Percentiles rank a stretch among this genome's conserved stretches.
phyloP scores from a whole-genome alignment of 1,140 invertebrate species.

The Brachionus koreanus region DNA sequence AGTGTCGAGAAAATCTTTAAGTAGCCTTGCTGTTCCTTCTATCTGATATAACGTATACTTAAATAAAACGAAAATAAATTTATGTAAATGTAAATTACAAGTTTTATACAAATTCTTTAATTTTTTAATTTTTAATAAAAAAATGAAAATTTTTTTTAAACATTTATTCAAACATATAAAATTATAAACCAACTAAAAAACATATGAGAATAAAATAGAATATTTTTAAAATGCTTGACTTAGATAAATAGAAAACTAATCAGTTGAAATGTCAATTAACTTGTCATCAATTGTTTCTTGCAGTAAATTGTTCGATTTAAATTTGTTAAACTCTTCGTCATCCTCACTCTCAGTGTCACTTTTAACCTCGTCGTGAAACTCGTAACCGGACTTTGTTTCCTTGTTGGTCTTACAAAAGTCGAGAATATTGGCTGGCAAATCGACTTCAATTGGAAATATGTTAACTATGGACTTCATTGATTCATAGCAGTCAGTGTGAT shows the following conservation, averaged over 20 bases:
- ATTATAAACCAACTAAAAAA: not conserved
- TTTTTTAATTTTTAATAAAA: too few relatives aligned
- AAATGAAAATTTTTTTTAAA: too few relatives aligned
- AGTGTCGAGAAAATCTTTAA: too few relatives aligned
- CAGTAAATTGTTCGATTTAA: not conserved
- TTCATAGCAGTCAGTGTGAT: slow-evolving; percentile 64
- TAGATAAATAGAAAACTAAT: not conserved
- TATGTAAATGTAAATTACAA: too few relatives aligned
- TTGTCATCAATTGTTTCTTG: not conserved
- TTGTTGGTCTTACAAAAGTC: not conserved
- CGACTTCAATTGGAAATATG: slow-evolving; percentile 92
- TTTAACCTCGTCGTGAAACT: not conserved
- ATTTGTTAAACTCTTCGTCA: not conserved
- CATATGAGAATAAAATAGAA: not conserved
- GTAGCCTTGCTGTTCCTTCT: too few relatives aligned
- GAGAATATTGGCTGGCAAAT: slow-evolving; percentile 61
- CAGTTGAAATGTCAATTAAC: slow-evolving; percentile 27
- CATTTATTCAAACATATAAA: not conserved
- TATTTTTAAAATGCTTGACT: not conserved
- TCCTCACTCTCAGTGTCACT: not conserved
- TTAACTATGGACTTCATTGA: slow-evolving; percentile 69
- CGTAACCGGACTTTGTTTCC: not conserved
- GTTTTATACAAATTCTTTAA: too few relatives aligned
- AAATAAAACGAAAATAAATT: too few relatives aligned
- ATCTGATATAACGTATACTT: too few relatives aligned